These are phyloP conservation scores for Rhincodon typus DNA, from an alignment of 2,797 vertebrate genomes.

Conservation along the genomic window DNA sequence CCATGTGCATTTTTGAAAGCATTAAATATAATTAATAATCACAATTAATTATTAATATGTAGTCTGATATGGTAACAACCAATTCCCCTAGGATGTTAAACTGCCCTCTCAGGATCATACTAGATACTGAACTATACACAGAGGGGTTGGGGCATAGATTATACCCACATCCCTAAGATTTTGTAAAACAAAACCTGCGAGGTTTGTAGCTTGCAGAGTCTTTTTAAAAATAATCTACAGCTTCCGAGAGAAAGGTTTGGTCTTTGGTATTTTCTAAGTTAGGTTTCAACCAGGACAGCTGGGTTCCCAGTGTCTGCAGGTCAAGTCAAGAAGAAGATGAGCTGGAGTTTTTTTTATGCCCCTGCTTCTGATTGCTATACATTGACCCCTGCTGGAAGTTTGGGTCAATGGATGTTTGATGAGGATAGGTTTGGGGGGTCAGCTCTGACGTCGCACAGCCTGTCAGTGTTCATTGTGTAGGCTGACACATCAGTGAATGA, in stretches of 20 bases:
- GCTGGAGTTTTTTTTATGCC: neutral
- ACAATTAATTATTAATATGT: constrained; percentile 32
- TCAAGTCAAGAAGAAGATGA: neutral
- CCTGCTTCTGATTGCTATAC: neutral
- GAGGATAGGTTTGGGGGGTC: constrained; percentile 19
- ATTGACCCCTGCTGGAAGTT: constrained; percentile 22
- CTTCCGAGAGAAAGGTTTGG: neutral
- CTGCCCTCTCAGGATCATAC: neutral
- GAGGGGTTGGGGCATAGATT: too few species aligned
- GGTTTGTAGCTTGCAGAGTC: neutral
- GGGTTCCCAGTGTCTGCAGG: neutral
- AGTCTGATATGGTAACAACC: constrained; percentile 25
- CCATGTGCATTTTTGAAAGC: constrained; percentile 2
- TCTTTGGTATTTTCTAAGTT: neutral
- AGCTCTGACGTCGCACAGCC: constrained; percentile 3
- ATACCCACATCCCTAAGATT: neutral
- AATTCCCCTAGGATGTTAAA: neutral
- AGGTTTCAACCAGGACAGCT: neutral
- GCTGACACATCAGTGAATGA: neutral
- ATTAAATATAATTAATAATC: constrained; percentile 14
- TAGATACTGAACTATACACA: neutral
- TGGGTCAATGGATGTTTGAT: constrained; percentile 35
- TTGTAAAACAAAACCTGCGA: neutral
- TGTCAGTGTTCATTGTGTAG: neutral
- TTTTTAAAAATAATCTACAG: too few species aligned